Conservation (phyloP, 2,888 invertebrate species). For the Pristionchus mayeri region DNA sequence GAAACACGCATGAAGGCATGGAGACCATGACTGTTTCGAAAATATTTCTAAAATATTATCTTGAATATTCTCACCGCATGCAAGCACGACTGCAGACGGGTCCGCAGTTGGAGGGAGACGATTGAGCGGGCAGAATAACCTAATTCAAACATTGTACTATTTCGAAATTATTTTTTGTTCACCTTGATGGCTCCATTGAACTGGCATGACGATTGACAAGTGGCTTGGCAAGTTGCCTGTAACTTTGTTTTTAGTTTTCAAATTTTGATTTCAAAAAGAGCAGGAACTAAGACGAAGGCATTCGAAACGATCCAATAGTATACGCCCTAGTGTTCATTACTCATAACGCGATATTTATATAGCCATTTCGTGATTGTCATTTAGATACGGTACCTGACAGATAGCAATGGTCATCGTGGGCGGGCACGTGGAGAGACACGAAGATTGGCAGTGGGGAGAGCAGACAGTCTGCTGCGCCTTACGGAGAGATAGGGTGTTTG, state of each 20-base stretch:
- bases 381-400: conserved; percentile 24
- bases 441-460: conserved; percentile 8
- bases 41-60: neutral
- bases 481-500: no score
- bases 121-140: conserved; percentile 36
- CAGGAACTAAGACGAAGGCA: no score
- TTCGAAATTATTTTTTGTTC: neutral
- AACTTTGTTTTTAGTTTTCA: no score
- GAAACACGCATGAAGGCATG: no score
- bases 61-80: neutral
- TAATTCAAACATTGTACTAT: neutral
- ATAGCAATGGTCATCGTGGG: conserved; percentile 17
- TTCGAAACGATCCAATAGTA: no score
- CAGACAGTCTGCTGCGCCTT: conserved; percentile 6
- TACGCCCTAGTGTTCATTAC: no score
- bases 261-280: no score
- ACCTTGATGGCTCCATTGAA: conserved; percentile 33
- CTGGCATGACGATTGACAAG: conserved; percentile 17
- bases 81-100: conserved; percentile 42
- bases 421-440: conserved; percentile 32
- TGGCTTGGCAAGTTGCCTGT: conserved; percentile 29
- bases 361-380: no score
- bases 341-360: no score
- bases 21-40: no score
- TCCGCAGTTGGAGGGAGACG: conserved; percentile 34